A percentile compares a stretch with the other conserved stretches of the same genome.
These are phyloP conservation scores for Chlamydotis undulata DNA, from an alignment of 2,113 vertebrate genomes.

Conservation along the genomic window DNA sequence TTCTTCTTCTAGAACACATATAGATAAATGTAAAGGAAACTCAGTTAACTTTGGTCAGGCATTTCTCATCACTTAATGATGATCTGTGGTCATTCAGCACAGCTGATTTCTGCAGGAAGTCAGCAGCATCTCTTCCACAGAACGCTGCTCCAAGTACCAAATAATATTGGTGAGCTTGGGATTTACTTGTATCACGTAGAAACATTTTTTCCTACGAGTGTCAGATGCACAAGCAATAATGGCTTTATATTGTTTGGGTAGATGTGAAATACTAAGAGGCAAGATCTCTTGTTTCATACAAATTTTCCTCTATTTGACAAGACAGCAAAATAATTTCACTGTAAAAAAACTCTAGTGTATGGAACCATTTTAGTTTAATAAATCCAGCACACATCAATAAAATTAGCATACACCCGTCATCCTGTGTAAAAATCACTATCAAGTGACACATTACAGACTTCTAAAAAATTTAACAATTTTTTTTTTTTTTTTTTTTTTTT, in stretches of 20 bases:
- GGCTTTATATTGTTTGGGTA: neutral
- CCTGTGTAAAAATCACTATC: neutral
- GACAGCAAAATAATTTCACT: constrained; percentile 16
- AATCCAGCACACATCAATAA: neutral
- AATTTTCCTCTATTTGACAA: neutral
- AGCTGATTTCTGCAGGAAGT: neutral
- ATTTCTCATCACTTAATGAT: neutral
- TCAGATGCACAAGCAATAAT: neutral
- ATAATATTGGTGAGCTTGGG: neutral
- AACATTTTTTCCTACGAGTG: neutral
- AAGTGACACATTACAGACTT: neutral
- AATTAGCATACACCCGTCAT: neutral
- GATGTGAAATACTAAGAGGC: neutral
- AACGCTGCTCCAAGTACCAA: neutral
- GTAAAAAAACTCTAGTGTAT: neutral
- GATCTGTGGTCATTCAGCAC: neutral
- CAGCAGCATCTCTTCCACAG: neutral
- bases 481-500: neutral
- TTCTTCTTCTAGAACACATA: neutral
- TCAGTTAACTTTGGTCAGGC: neutral
- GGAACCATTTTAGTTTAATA: neutral
- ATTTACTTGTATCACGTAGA: neutral
- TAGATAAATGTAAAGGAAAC: neutral
- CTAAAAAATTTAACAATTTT: too few relatives aligned
- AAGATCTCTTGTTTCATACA: neutral